Conservation (phyloP, 2,113 vertebrate species). For the Glaucomys volans region DNA sequence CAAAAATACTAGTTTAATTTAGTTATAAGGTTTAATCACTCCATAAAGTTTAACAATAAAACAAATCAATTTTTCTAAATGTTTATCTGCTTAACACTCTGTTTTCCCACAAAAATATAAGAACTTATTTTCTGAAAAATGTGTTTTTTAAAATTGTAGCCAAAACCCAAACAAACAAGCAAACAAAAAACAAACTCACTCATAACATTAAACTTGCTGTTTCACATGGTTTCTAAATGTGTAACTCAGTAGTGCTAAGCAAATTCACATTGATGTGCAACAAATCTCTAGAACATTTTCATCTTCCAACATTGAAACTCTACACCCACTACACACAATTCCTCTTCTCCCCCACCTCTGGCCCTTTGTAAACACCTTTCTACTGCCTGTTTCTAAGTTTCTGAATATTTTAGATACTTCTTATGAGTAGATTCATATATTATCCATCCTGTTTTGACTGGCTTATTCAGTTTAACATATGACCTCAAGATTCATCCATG, state of each 20-base stretch:
- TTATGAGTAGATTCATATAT: no score
- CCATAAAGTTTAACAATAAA: constrained; percentile 12
- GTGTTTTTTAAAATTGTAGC: no score
- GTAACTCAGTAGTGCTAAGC: no score
- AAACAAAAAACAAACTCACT: no score
- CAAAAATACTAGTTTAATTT: constrained; percentile 32
- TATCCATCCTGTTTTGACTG: background rate
- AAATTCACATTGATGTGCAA: background rate
- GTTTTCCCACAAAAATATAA: background rate
- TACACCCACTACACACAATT: background rate
- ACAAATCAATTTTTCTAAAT: background rate
- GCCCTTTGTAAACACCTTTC: background rate
- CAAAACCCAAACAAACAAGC: no score
- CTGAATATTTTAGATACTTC: background rate
- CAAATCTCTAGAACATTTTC: background rate
- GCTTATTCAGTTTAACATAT: background rate
- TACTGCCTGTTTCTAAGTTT: background rate
- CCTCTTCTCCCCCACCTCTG: background rate
- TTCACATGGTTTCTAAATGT: no score
- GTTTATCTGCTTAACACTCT: background rate
- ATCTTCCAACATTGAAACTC: no score
- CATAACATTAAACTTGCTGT: no score
- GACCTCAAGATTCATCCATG: background rate
- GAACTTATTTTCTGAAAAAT: no score
- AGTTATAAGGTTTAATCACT: background rate